Conservation (phyloP, 2,888 invertebrate genomes). For the Leptinotarsa rubiginosa region DNA sequence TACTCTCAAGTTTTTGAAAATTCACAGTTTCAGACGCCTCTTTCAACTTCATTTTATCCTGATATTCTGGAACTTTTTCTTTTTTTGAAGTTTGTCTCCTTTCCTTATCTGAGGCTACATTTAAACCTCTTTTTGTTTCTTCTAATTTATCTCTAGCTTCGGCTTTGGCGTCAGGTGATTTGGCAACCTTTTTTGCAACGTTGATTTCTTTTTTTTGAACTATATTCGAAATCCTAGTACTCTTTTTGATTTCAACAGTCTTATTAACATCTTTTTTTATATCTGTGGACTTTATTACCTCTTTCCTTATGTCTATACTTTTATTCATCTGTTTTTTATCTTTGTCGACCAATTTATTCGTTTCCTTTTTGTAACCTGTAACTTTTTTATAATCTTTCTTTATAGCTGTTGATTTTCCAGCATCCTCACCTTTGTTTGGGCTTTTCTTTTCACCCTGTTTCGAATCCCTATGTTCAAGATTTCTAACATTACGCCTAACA, state of each 20-base stretch:
- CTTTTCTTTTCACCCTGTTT: slow-evolving; percentile 36
- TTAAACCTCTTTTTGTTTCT: background rate
- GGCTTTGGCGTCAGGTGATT: slow-evolving; percentile 11
- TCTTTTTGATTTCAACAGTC: slow-evolving; percentile 33
- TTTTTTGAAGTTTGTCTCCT: slow-evolving; percentile 17
- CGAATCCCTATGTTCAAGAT: slow-evolving; percentile 32
- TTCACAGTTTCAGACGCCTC: slow-evolving; percentile 20
- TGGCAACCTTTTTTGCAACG: slow-evolving; percentile 31
- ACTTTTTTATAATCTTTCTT: slow-evolving; percentile 48
- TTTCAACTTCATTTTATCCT: background rate
- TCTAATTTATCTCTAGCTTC: slow-evolving; percentile 23
- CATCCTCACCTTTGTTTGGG: slow-evolving; percentile 18
- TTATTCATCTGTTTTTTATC: slow-evolving; percentile 43
- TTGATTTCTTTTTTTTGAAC: slow-evolving; percentile 32
- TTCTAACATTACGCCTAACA: slow-evolving; percentile 40
- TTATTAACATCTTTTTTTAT: slow-evolving; percentile 42
- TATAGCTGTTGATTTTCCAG: slow-evolving; percentile 33
- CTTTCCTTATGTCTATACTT: slow-evolving; percentile 57
- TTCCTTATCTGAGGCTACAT: slow-evolving; percentile 5
- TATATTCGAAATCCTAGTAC: slow-evolving; percentile 32
- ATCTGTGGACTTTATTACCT: slow-evolving; percentile 58
- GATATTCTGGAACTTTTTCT: background rate
- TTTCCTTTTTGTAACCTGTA: slow-evolving; percentile 47
- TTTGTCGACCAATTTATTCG: slow-evolving; percentile 41
- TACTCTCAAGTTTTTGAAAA: background rate